Conservation (phyloP, 2,888 invertebrate species). For the Salpingus planirostris region DNA sequence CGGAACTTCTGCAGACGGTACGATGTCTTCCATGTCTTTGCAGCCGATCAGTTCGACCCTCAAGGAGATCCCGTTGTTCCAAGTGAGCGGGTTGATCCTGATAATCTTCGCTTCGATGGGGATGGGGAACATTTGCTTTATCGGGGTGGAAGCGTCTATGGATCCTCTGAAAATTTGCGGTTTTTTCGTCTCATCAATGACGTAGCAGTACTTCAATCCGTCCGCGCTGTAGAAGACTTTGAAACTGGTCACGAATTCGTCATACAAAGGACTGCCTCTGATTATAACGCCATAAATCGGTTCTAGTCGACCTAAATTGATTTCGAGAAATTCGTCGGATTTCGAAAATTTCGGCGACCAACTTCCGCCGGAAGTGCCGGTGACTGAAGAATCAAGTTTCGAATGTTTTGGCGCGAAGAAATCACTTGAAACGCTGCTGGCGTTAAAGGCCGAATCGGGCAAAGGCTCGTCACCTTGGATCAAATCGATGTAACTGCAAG, state of each 20-base stretch:
- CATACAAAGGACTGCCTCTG: constrained; percentile 59
- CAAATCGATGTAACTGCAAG: constrained; percentile 40
- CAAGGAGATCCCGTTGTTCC: constrained; percentile 58
- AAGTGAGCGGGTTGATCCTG: constrained; percentile 63
- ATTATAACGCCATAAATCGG: constrained; percentile 67
- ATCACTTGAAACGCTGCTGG: constrained; percentile 47
- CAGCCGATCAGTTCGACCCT: constrained; percentile 72
- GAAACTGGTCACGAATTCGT: constrained; percentile 72
- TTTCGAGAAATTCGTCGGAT: constrained; percentile 58
- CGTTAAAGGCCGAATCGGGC: constrained; percentile 48
- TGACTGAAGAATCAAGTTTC: constrained; percentile 34
- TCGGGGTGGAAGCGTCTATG: constrained; percentile 29
- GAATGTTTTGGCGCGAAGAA: constrained; percentile 48
- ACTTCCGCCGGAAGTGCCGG: constrained; percentile 44
- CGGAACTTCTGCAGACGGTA: no score
- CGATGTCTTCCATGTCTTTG: constrained; percentile 29
- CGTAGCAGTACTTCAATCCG: constrained; percentile 34
- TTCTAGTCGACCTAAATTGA: constrained; percentile 49
- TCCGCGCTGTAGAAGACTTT: constrained; percentile 63
- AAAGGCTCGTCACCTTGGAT: constrained; percentile 45
- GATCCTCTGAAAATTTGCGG: constrained; percentile 55
- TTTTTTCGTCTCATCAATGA: constrained; percentile 40
- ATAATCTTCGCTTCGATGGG: constrained; percentile 70
- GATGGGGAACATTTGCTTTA: constrained; percentile 55
- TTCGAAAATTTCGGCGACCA: constrained; percentile 61